phyloP scores from a whole-genome alignment of 2,113 vertebrate species.

The Anoplopoma fimbria region DNA sequence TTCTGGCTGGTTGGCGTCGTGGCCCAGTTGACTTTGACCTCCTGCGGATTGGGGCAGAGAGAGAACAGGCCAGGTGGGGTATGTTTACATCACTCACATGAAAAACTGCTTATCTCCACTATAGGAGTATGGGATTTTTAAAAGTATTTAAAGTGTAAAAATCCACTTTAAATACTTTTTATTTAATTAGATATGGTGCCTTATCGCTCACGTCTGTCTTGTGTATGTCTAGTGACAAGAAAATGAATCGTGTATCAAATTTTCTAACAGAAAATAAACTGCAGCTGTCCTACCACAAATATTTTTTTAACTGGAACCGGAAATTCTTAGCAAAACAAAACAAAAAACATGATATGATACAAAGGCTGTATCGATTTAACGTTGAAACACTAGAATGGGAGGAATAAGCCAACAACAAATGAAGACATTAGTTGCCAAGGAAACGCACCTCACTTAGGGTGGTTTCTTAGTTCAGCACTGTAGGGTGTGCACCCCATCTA shows the following conservation, averaged over 20 bases:
- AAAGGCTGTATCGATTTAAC: background rate
- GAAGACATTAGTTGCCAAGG: background rate
- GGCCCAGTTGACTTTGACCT: constrained; percentile 99
- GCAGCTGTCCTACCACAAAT: background rate
- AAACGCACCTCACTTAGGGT: background rate
- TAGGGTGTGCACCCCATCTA: background rate
- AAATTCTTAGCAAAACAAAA: background rate
- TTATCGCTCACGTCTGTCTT: background rate
- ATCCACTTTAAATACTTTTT: background rate
- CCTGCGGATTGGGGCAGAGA: constrained; percentile 82
- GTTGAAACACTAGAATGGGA: background rate
- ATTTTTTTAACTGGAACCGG: background rate
- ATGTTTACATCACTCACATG: constrained; percentile 66
- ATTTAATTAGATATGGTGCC: background rate
- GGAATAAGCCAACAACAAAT: background rate
- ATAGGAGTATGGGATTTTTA: background rate
- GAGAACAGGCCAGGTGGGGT: constrained; percentile 63
- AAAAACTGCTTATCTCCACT: constrained; percentile 7
- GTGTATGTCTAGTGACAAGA: background rate
- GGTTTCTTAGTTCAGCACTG: background rate
- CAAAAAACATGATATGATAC: background rate
- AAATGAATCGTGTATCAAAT: background rate
- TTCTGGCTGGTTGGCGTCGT: constrained; percentile 99
- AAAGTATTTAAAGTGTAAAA: constrained; percentile 24
- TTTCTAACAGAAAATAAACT: background rate